Percentiles rank a stretch among this genome's conserved stretches.
Evolutionary conservation across 2,888 invertebrate genomes (phyloP).

Genomic region (Cryptocheilus praepositus): DNA sequence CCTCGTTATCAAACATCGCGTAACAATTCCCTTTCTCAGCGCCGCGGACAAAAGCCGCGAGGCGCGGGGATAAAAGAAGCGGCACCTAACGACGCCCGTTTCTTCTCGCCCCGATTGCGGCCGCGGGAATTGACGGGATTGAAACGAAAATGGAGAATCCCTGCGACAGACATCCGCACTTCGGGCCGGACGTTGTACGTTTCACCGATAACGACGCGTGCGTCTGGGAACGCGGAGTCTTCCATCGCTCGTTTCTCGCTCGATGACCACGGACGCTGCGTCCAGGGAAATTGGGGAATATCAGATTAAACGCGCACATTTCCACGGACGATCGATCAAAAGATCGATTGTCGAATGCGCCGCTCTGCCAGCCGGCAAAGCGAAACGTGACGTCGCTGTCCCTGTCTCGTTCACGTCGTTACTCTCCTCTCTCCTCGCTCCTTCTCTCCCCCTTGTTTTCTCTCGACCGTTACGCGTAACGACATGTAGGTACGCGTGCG

Average conservation of each 20-base stretch:
- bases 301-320: conserved; percentile 46
- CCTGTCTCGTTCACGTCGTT: too few species aligned
- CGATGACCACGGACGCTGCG: conserved; percentile 4
- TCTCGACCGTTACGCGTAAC: not conserved
- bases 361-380: conserved; percentile 38
- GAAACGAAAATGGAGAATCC: too few species aligned
- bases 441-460: not conserved
- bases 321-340: conserved; percentile 60
- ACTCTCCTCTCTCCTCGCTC: conserved; percentile 1
- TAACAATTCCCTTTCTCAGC: too few species aligned
- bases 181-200: too few species aligned
- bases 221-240: too few species aligned
- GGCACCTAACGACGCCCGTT: too few species aligned
- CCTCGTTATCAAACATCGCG: too few species aligned
- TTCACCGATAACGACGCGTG: too few species aligned
- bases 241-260: not conserved
- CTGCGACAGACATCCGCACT: too few species aligned
- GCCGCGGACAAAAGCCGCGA: too few species aligned
- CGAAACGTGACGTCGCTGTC: conserved; percentile 29
- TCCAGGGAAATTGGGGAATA: conserved; percentile 32
- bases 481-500: conserved; percentile 15
- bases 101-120: not conserved
- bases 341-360: conserved; percentile 48
- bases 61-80: conserved; percentile 8
- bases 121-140: conserved; percentile 7